Evolutionary conservation across 2,113 vertebrate genomes (phyloP).

Genomic region (Anguilla japonica): DNA sequence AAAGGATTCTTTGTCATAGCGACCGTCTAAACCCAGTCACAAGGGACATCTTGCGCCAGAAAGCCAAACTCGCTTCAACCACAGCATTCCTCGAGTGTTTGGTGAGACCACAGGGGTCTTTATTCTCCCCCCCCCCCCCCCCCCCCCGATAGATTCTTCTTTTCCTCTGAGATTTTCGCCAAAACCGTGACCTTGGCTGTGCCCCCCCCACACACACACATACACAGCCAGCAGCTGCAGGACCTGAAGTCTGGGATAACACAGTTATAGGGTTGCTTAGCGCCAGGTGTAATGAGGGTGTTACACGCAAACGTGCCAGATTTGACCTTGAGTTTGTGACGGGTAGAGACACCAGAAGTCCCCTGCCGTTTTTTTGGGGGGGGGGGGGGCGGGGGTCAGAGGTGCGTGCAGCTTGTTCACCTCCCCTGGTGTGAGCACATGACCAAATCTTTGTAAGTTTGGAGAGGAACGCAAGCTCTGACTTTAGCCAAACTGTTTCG

Average conservation of each 20-base stretch:
- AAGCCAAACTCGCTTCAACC: slow-evolving; percentile 71
- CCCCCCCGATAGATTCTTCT: slow-evolving; percentile 37
- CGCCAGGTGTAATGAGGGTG: too few species aligned
- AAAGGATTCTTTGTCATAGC: slow-evolving; percentile 80
- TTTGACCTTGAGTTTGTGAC: too few species aligned
- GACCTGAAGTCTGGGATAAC: background rate
- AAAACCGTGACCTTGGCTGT: background rate
- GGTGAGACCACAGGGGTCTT: slow-evolving; percentile 66
- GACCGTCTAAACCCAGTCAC: slow-evolving; percentile 72
- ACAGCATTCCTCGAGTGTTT: slow-evolving; percentile 69
- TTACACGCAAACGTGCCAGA: too few species aligned
- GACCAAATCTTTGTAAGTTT: background rate
- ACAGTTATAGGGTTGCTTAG: too few species aligned
- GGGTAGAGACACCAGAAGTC: too few species aligned
- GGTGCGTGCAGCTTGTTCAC: background rate
- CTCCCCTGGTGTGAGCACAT: background rate
- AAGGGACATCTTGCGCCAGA: slow-evolving; percentile 74
- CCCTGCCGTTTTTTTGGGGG: too few species aligned
- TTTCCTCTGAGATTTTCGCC: slow-evolving; percentile 37
- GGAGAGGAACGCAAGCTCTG: background rate
- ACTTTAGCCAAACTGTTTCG: background rate
- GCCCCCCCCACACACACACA: background rate
- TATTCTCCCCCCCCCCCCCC: slow-evolving; percentile 42
- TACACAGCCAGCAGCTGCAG: slow-evolving; percentile 1
- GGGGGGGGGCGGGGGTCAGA: too few species aligned